Conservation (phyloP, 2,888 invertebrate genomes). For the Nomada lathburiana region DNA sequence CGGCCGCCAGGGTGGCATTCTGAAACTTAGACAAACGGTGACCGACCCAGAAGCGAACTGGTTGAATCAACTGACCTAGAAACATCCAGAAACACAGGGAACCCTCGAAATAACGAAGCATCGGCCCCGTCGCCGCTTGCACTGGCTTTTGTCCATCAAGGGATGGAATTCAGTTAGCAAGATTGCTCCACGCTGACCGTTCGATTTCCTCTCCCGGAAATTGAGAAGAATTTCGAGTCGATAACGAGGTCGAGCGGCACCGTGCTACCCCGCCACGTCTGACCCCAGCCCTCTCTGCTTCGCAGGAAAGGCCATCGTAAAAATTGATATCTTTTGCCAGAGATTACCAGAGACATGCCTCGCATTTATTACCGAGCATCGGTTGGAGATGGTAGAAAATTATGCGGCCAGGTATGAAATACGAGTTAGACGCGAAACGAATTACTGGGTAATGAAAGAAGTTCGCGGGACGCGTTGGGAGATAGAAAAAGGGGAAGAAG, state of each 20-base stretch:
- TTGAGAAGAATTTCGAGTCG: conserved; percentile 58
- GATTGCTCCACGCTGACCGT: conserved; percentile 58
- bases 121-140: neutral
- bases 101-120: conserved; percentile 39
- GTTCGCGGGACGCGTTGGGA: conserved; percentile 1
- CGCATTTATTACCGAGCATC: conserved; percentile 14
- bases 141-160: conserved; percentile 62
- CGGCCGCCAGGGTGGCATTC: conserved; percentile 36
- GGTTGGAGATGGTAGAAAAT: neutral
- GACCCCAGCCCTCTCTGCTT: neutral
- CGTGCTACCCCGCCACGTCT: neutral
- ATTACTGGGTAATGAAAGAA: conserved; percentile 22
- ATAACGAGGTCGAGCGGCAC: conserved; percentile 43
- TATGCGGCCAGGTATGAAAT: conserved; percentile 13
- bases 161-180: conserved; percentile 68
- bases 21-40: conserved; percentile 66
- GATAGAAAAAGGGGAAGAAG: too few relatives aligned
- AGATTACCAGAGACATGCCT: conserved; percentile 6
- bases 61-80: conserved; percentile 67
- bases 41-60: conserved; percentile 63
- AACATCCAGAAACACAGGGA: conserved; percentile 55
- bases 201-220: conserved; percentile 61
- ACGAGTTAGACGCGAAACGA: neutral
- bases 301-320: conserved; percentile 8
- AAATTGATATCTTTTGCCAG: conserved; percentile 38